Evolutionary conservation across 1,140 invertebrate genomes (phyloP).

Genomic region (Saccostrea cuccullata): DNA sequence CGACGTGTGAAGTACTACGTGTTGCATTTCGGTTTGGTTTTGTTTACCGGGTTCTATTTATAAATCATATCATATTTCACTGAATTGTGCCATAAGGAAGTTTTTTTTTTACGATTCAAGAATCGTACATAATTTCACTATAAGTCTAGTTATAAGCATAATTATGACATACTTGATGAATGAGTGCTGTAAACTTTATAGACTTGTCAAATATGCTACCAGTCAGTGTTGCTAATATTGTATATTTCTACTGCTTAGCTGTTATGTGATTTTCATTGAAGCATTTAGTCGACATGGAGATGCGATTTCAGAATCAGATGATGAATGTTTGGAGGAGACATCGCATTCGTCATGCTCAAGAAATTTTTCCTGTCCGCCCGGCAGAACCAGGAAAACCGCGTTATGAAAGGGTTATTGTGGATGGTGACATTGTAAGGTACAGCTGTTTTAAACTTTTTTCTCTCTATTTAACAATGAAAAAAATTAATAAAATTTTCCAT

Average conservation of each 20-base stretch:
- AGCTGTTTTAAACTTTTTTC: not conserved
- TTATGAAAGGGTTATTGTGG: constrained; percentile 62
- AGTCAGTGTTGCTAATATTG: too few species aligned
- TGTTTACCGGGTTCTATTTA: not conserved
- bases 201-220: too few species aligned
- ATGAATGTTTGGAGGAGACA: constrained; percentile 56
- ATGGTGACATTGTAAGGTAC: constrained; percentile 68
- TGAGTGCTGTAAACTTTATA: too few species aligned
- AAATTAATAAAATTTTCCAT: too few species aligned
- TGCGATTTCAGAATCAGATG: constrained; percentile 55
- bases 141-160: too few species aligned
- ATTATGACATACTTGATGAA: too few species aligned
- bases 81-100: not conserved
- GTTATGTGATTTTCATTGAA: not conserved
- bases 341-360: constrained; percentile 42
- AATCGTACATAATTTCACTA: too few species aligned
- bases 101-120: not conserved
- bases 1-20: not conserved
- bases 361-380: constrained; percentile 39
- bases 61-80: not conserved
- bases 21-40: not conserved
- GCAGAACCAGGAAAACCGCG: constrained; percentile 53
- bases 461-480: too few species aligned
- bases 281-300: constrained; percentile 58
- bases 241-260: not conserved